phyloP scores from a whole-genome alignment of 2,888 invertebrate genomes.

The Aphrophora alni region DNA sequence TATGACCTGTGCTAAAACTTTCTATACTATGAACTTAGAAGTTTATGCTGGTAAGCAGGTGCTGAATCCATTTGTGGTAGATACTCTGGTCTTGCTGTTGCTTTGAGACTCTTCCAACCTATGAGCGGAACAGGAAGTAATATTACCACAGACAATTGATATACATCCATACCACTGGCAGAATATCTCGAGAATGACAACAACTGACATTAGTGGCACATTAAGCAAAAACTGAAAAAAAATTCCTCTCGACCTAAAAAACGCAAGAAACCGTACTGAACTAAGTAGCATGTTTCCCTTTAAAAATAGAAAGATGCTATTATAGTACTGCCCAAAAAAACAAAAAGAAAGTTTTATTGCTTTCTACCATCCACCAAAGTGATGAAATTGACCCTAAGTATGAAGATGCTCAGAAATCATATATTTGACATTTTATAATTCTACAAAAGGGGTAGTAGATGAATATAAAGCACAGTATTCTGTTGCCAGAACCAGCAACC shows the following conservation, averaged over 20 bases:
- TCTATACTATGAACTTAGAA: conserved; percentile 44
- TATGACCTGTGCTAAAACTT: conserved; percentile 34
- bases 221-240: conserved; percentile 25
- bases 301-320: background rate
- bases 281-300: background rate
- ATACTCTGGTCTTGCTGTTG: conserved; percentile 39
- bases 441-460: no score
- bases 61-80: conserved; percentile 40
- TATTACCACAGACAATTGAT: conserved; percentile 52
- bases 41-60: conserved; percentile 45
- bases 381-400: conserved; percentile 10
- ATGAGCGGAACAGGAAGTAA: conserved; percentile 44
- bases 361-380: conserved; percentile 11
- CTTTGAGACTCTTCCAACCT: conserved; percentile 41
- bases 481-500: conserved; percentile 2
- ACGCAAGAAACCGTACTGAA: background rate
- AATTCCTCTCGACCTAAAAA: background rate
- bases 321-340: background rate
- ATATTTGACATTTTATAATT: no score
- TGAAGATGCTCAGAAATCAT: no score
- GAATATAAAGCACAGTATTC: background rate
- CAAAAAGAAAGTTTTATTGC: background rate
- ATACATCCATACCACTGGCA: conserved; percentile 36
- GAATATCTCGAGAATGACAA: conserved; percentile 27
- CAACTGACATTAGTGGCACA: conserved; percentile 35